Base-by-base conservation (phyloP, 2,113 vertebrate species). In the Ceyx melanurus region DNA sequence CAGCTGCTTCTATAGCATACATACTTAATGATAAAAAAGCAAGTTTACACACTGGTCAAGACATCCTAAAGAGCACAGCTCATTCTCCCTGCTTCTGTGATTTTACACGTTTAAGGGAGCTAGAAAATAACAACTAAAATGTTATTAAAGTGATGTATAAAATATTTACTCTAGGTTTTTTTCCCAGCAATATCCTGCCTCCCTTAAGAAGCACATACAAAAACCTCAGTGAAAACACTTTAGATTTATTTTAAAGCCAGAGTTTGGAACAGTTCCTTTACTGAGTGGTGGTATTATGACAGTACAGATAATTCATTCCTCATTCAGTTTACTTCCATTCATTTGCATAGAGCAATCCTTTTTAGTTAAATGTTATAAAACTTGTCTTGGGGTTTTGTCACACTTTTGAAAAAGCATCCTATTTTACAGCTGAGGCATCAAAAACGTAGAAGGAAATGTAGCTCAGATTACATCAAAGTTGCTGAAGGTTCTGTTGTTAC, bases 341-440 rank as follows among this genome's bases (percentile, higher is more conserved):
- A 88, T 94, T 94, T 96, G 84, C 94, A 92, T 64, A 92, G 64
- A 7, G 64, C 64, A 86, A 88, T 77, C 71, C n/a, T 89, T 95
- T 92, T 89, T 80, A 80, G 89, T 89, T 82, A 80, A 93, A 88
- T 67, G 75, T 85, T 93, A 74, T 80, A 92, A 93, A 80, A 95
- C 64, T 89, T 74, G 78, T 89, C 82, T 89, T 8, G 1, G 46
- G 71, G 51, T 91, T 94, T 85, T 94, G 95, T 89, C 89, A 91
- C 71, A 64, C 74, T 94, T 93, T 73, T 43, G 37, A 60, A 94
- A 93, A 93, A 79, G 25, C 87, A 51, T 83, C 64, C 25, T 45
- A 40, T 89, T 92, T 93, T 91, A 94, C 64, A 91, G 65, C 48
- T 88, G 56, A 82, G 60, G 82, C 85, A 92, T 80, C 78, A 64